A percentile compares a stretch with the other conserved stretches of the same genome.
These are phyloP conservation scores for Tryphoninae sp. DNA, from an alignment of 2,888 invertebrate species.

Conservation along the genomic window DNA sequence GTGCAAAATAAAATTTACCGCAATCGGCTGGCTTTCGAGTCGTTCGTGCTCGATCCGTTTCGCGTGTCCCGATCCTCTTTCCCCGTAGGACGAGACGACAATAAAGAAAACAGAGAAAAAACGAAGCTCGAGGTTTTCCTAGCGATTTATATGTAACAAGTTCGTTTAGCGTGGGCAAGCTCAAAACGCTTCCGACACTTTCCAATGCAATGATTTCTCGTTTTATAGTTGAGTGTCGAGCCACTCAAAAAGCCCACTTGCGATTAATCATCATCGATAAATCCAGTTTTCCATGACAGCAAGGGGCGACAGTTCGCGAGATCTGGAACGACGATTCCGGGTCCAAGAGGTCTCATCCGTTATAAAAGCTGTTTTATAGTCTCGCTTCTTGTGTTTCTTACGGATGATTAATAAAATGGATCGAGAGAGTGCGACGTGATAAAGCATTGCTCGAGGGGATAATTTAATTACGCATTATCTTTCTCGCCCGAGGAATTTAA, in stretches of 20 bases:
- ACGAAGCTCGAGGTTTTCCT: conserved; percentile 26
- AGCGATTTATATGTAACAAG: conserved; percentile 35
- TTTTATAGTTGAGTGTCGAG: conserved; percentile 6
- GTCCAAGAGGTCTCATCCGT: conserved; percentile 7
- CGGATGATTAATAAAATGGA: neutral
- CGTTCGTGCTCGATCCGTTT: neutral
- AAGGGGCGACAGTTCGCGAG: conserved; percentile 22
- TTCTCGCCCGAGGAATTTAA: conserved; percentile 40
- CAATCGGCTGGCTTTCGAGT: neutral
- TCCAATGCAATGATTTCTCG: conserved; percentile 45
- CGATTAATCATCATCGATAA: conserved; percentile 46
- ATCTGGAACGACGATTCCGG: conserved; percentile 27
- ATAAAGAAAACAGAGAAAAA: neutral
- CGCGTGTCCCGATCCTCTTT: neutral
- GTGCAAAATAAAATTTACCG: conserved; percentile 14
- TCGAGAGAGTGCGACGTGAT: neutral
- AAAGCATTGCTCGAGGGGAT: neutral
- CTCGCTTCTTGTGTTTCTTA: neutral
- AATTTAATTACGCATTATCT: conserved; percentile 50
- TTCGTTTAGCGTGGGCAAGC: conserved; percentile 3
- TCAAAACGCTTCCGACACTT: conserved; percentile 47
- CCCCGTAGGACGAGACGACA: neutral
- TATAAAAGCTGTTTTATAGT: conserved; percentile 8
- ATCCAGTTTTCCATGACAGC: conserved; percentile 28
- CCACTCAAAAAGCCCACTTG: conserved; percentile 24